phyloP scores from a whole-genome alignment of 23 tunicate species.

The Corella eumyota region DNA sequence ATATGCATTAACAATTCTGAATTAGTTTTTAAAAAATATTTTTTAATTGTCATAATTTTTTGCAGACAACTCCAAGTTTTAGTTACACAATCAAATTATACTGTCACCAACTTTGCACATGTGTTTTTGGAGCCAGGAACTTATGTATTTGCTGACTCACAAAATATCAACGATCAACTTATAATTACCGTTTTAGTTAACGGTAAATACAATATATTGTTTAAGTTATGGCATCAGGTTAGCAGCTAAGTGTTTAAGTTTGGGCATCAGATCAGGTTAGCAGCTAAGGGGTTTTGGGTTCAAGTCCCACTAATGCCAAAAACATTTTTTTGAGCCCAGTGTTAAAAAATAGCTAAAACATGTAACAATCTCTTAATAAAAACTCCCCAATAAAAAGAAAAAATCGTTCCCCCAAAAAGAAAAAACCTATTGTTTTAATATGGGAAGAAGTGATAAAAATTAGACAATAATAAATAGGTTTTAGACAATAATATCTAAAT shows the following conservation, averaged over 20 bases:
- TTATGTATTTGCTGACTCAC: slow-evolving; percentile 86
- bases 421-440: too few species aligned
- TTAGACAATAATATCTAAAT: too few species aligned
- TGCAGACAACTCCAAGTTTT: slow-evolving; percentile 58
- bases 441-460: too few species aligned
- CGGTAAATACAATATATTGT: too few species aligned
- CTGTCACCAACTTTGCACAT: slow-evolving; percentile 79
- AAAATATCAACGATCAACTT: slow-evolving; percentile 34
- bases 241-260: too few species aligned
- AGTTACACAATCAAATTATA: slow-evolving; percentile 39
- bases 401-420: too few species aligned
- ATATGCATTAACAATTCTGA: not conserved
- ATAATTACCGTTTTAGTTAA: slow-evolving; percentile 62
- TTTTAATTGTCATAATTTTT: not conserved
- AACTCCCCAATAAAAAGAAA: too few species aligned
- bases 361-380: too few species aligned
- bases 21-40: not conserved
- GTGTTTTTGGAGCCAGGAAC: slow-evolving; percentile 75
- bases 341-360: too few species aligned
- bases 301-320: not conserved
- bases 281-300: not conserved
- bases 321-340: too few species aligned
- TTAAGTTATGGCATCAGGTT: too few species aligned
- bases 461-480: too few species aligned
- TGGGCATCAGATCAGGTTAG: not conserved